A percentile compares a stretch with the other conserved stretches of the same genome.
phyloP scores from a whole-genome alignment of 2,113 vertebrate species.

The Anolis carolinensis region DNA sequence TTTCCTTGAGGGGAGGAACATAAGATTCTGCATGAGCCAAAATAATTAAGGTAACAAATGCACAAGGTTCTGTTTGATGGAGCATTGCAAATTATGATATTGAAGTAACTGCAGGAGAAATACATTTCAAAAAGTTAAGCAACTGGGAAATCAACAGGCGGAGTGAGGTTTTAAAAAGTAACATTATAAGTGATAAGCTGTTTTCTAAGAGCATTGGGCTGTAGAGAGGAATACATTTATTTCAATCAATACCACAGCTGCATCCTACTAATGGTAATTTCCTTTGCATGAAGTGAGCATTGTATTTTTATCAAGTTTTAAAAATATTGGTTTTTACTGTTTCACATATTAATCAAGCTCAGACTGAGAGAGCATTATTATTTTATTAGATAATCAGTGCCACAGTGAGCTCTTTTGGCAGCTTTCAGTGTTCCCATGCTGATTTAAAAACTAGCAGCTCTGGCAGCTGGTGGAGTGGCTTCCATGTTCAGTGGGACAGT shows the following conservation, averaged over 20 bases:
- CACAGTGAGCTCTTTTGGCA: constrained; percentile 8
- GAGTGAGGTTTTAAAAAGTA: not conserved
- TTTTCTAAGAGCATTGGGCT: constrained; percentile 6
- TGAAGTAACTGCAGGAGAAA: not conserved
- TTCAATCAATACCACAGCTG: not conserved
- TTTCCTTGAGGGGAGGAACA: not conserved
- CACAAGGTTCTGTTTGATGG: not conserved
- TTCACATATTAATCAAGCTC: not conserved
- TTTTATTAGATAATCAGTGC: constrained; percentile 18
- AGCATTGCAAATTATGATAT: not conserved
- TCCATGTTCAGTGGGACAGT: not conserved
- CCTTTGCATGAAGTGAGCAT: not conserved
- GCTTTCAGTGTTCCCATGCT: not conserved
- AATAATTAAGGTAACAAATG: no score
- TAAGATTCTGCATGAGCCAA: no score
- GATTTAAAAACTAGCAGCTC: constrained; percentile 27
- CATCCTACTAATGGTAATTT: constrained; percentile 2
- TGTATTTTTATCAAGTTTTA: constrained; percentile 16
- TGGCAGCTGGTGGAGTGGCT: constrained; percentile 19
- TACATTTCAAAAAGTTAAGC: not conserved
- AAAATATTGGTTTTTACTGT: constrained; percentile 19
- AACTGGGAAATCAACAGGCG: constrained; percentile 4
- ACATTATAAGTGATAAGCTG: not conserved
- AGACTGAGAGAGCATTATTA: not conserved
- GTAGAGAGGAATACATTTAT: constrained; percentile 7